Evolutionary conservation across 2,113 vertebrate species (phyloP), one percentile per base, ranked within the genome.

Genomic region (Dendropsophus ebraccatus): DNA sequence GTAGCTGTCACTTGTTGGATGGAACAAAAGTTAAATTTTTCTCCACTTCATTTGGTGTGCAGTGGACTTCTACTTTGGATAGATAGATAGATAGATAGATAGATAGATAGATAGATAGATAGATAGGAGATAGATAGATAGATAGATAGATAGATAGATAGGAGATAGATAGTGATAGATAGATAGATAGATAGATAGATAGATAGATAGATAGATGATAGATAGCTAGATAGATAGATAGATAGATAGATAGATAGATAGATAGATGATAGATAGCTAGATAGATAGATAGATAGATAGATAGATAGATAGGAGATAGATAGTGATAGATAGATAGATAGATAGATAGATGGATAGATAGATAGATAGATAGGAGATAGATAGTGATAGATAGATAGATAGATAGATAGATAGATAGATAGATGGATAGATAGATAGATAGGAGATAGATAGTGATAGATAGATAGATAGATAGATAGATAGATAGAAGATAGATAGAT

Each of bases 1-100:
- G 14, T 52, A 16, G 50, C 14, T 54, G n/a, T n/a, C n/a, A n/a
- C n/a, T n/a, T n/a, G n/a, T n/a, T n/a, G n/a, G n/a, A n/a, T n/a
- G n/a, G 17, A 16, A 54, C 21, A 56, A 9, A 56, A 47, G 10
- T 47, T 4, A 47, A 47, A 47, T 47, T n/a, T n/a, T n/a, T n/a
- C n/a, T n/a, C n/a, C n/a, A n/a, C n/a, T n/a, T n/a, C n/a, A n/a
- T n/a, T n/a, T n/a, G n/a, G n/a, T n/a, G n/a, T n/a, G n/a, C n/a
- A n/a, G n/a, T n/a, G n/a, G n/a, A n/a, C n/a, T n/a, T n/a, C n/a
- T n/a, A n/a, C n/a, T n/a, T n/a, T 25, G 25, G 23, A 60, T 25
- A 60, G 58, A 60, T 60, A 60, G n/a, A 25, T 60, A 60, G 58
- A 65, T 65, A 65, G 60, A 65, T 65, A 65, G 60, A 65, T 65